A percentile compares a stretch with the other conserved stretches of the same genome.
These are phyloP conservation scores for Eubasilissa splendida DNA, from an alignment of 2,888 invertebrate species.

Conservation along the genomic window DNA sequence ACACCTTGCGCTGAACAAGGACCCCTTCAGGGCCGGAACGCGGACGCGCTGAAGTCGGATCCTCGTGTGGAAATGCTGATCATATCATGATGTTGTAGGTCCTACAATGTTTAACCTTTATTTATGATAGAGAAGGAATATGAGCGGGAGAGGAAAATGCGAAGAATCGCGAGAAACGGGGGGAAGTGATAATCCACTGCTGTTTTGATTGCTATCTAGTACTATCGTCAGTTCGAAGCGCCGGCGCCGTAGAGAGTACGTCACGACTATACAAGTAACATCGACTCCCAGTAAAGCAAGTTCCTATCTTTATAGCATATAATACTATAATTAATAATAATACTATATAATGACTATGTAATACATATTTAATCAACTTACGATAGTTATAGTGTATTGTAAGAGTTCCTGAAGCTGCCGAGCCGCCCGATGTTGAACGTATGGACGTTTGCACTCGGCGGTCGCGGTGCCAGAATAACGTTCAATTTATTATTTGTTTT, in stretches of 20 bases:
- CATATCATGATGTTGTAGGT: conserved; percentile 56
- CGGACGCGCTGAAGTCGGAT: neutral
- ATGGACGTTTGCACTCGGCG: conserved; percentile 72
- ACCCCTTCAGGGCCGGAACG: neutral
- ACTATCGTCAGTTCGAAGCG: conserved; percentile 8
- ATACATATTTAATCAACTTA: conserved; percentile 71
- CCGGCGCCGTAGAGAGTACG: conserved; percentile 48
- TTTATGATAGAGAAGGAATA: conserved; percentile 1
- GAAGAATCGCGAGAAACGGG: neutral
- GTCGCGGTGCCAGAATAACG: conserved; percentile 49
- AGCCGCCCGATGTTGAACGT: conserved; percentile 64
- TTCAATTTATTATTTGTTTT: conserved; percentile 51
- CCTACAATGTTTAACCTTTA: conserved; percentile 40
- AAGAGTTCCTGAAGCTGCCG: conserved; percentile 72
- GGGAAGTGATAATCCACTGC: neutral
- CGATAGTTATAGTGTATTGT: conserved; percentile 72
- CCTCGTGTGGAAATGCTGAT: conserved; percentile 41
- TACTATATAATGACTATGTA: conserved; percentile 76
- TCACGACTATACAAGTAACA: conserved; percentile 62
- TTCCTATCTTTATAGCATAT: conserved; percentile 77
- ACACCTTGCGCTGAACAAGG: neutral
- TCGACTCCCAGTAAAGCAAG: conserved; percentile 75
- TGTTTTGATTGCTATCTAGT: neutral
- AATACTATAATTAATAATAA: conserved; percentile 75
- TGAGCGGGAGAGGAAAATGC: neutral